Conservation (phyloP, 2,113 vertebrate species). For the Rhegmatorhina hoffmannsi region DNA sequence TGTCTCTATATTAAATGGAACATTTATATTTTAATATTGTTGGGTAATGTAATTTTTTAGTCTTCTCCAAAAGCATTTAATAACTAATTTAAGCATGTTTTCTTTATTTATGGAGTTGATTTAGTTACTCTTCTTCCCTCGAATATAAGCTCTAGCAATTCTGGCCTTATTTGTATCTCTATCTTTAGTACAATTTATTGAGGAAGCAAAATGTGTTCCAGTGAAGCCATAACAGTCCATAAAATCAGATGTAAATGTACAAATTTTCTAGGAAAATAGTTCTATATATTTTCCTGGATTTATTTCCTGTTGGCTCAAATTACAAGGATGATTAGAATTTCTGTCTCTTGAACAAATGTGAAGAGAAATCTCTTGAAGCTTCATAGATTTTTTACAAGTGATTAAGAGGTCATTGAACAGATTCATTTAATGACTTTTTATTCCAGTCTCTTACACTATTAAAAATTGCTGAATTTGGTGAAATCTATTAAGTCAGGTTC, state of each 20-base stretch:
- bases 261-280: not conserved
- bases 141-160: not conserved
- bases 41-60: not conserved
- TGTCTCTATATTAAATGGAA: not conserved
- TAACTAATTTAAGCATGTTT: not conserved
- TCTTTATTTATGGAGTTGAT: not conserved
- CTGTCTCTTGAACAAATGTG: not conserved
- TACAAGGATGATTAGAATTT: not conserved
- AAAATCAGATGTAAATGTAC: not conserved
- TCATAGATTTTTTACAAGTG: not conserved
- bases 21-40: not conserved
- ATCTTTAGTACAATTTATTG: not conserved
- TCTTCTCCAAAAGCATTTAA: not conserved
- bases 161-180: not conserved
- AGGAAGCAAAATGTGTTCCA: not conserved
- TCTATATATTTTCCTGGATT: not conserved
- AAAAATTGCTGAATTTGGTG: not conserved
- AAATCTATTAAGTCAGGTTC: not conserved
- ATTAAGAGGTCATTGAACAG: not conserved
- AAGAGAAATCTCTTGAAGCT: not conserved
- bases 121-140: not conserved
- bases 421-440: not conserved
- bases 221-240: not conserved
- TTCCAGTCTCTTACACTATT: not conserved
- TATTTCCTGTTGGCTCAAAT: not conserved